Evolutionary conservation across 1,140 invertebrate species (phyloP).

Genomic region (Lycorma delicatula): DNA sequence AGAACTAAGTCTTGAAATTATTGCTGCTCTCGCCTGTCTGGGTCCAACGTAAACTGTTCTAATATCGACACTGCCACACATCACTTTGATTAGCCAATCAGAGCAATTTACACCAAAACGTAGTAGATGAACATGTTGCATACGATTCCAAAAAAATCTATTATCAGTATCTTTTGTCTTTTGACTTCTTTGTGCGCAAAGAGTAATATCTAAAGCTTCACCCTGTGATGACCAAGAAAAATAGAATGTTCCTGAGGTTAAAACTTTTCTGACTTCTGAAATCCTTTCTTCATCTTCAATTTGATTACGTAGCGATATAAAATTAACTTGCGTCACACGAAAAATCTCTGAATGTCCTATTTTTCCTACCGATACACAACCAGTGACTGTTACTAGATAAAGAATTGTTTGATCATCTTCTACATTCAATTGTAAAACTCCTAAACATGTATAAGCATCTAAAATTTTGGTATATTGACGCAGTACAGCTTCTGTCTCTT

Average conservation of each 20-base stretch:
- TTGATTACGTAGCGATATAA: constrained; percentile 77
- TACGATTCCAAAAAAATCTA: constrained; percentile 78
- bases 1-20: constrained; percentile 92
- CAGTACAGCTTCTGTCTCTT: constrained; percentile 81
- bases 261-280: constrained; percentile 71
- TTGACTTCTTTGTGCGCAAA: constrained; percentile 81
- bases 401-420: constrained; percentile 70
- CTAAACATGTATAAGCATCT: constrained; percentile 89
- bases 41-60: constrained; percentile 91
- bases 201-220: constrained; percentile 71
- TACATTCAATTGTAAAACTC: constrained; percentile 76
- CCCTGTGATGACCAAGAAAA: constrained; percentile 68
- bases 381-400: constrained; percentile 87
- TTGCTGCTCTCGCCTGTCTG: constrained; percentile 82
- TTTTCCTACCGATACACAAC: constrained; percentile 91
- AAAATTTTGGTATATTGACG: constrained; percentile 79
- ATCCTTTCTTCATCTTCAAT: constrained; percentile 72
- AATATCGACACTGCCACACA: constrained; percentile 94
- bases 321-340: constrained; percentile 82
- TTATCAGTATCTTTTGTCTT: constrained; percentile 78
- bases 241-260: constrained; percentile 95
- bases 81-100: constrained; percentile 84
- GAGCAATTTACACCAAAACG: constrained; percentile 80
- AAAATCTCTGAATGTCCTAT: constrained; percentile 89
- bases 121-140: constrained; percentile 84